Evolutionary conservation across 2,888 invertebrate genomes (phyloP).

Genomic region (Calliopum simillimum): DNA sequence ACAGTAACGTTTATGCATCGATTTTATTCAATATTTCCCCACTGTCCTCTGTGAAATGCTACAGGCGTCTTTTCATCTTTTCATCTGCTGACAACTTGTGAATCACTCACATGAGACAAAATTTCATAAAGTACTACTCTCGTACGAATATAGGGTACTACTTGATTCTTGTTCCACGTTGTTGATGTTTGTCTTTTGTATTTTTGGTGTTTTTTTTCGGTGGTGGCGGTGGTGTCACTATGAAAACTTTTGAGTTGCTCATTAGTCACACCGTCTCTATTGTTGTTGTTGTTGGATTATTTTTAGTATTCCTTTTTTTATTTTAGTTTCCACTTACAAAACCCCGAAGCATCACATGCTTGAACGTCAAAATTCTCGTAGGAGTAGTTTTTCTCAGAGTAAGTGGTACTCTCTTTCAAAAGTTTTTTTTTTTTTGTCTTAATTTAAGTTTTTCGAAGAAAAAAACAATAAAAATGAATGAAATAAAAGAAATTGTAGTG

Average conservation of each 20-base stretch:
- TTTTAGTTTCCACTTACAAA: background rate
- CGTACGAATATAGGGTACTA: too few relatives aligned
- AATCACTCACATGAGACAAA: constrained; percentile 32
- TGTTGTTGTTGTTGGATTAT: constrained; percentile 6
- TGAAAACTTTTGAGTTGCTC: constrained; percentile 32
- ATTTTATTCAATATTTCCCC: too few relatives aligned
- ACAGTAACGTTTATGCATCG: too few relatives aligned
- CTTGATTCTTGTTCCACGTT: background rate
- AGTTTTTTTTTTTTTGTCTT: background rate
- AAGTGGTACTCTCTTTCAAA: background rate
- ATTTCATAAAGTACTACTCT: background rate
- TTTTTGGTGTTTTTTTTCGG: background rate
- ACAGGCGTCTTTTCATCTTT: too few relatives aligned
- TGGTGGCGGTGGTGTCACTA: constrained; percentile 12
- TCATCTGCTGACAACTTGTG: background rate
- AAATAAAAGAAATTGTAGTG: too few relatives aligned
- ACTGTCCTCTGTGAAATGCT: too few relatives aligned
- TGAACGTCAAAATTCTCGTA: background rate
- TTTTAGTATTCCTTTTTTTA: background rate
- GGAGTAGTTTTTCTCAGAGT: background rate
- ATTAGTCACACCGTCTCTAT: constrained; percentile 26
- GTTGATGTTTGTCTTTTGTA: background rate
- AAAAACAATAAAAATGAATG: background rate
- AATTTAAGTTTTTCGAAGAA: background rate
- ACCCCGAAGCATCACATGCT: background rate